Conservation (phyloP, 2,888 invertebrate species). For the Eupithecia tripunctaria region DNA sequence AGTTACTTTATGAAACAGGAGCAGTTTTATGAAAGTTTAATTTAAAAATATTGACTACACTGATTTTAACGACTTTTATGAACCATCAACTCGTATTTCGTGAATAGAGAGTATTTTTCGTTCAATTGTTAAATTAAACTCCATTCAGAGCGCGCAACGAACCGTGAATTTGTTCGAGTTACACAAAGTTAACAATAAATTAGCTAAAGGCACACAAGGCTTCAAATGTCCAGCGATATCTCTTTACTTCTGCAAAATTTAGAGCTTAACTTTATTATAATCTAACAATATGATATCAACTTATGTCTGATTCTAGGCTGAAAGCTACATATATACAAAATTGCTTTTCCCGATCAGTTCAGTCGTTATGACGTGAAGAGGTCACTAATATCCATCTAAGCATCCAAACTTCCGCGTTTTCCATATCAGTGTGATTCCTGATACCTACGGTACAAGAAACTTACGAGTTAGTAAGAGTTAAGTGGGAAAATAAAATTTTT, state of each 20-base stretch:
- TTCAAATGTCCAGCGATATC: neutral
- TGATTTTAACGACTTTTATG: neutral
- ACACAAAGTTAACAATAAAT: slow-evolving; percentile 1
- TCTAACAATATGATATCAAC: too few relatives aligned
- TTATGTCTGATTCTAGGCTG: too few relatives aligned
- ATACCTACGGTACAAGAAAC: too few relatives aligned
- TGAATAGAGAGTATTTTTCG: slow-evolving; percentile 31
- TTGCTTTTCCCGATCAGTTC: too few relatives aligned
- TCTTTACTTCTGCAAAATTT: neutral
- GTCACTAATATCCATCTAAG: too few relatives aligned
- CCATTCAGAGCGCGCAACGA: slow-evolving; percentile 43
- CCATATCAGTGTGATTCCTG: too few relatives aligned
- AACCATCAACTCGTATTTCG: slow-evolving; percentile 6
- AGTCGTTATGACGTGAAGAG: too few relatives aligned
- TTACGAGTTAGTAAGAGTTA: too few relatives aligned
- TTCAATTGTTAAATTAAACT: slow-evolving; percentile 40
- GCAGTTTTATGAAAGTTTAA: neutral
- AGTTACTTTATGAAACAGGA: neutral
- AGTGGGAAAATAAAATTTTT: too few relatives aligned
- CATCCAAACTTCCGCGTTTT: too few relatives aligned
- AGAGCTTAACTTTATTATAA: too few relatives aligned
- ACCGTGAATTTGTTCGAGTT: slow-evolving; percentile 25
- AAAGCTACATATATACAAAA: too few relatives aligned
- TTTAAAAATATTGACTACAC: neutral
- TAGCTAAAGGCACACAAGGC: neutral